Evolutionary conservation across 2,797 vertebrate genomes (phyloP).

Genomic region (Emydoidea blandingii): DNA sequence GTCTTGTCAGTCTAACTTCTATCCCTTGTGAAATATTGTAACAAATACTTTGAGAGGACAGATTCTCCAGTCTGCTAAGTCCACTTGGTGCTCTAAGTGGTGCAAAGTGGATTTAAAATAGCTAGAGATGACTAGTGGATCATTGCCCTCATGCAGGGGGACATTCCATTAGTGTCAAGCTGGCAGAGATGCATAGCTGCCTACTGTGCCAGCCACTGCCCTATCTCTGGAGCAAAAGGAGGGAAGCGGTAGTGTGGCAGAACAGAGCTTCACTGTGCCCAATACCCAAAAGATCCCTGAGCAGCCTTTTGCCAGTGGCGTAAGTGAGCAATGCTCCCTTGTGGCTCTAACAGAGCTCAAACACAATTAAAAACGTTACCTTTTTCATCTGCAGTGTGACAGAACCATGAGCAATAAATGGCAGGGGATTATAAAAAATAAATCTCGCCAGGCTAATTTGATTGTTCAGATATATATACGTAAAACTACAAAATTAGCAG

Average conservation of each 20-base stretch:
- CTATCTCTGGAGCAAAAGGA: neutral
- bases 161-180: neutral
- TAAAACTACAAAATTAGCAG: neutral
- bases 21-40: neutral
- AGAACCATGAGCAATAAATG: neutral
- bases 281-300: neutral
- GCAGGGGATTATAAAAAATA: neutral
- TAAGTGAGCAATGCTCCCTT: neutral
- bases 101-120: neutral
- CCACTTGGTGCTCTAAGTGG: neutral
- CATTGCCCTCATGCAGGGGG: neutral
- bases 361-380: neutral
- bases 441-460: constrained; percentile 14
- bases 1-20: neutral
- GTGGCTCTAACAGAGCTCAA: neutral
- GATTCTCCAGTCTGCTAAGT: neutral
- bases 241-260: neutral
- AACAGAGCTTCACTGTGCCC: neutral
- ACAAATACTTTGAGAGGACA: neutral
- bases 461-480: neutral
- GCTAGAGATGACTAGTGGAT: neutral
- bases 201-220: neutral
- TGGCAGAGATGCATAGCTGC: neutral
- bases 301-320: neutral
- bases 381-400: neutral